Percentiles rank a stretch among this genome's conserved stretches.
These are phyloP conservation scores for Galeruca laticollis DNA, from an alignment of 2,888 invertebrate genomes.

Conservation along the genomic window DNA sequence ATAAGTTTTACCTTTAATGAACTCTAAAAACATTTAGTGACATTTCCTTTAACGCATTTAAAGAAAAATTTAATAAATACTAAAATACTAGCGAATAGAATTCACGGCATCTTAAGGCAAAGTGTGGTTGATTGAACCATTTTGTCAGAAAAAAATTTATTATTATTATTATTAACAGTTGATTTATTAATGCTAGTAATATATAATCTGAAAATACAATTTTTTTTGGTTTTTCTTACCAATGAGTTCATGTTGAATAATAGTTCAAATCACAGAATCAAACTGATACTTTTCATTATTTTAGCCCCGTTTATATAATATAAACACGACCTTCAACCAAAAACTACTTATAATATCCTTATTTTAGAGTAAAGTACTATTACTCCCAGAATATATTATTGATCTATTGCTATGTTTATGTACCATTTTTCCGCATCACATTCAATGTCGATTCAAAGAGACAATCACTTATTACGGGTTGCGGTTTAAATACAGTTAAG, in stretches of 20 bases:
- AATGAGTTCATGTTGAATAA: conserved; percentile 11
- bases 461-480: background rate
- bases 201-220: background rate
- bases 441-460: background rate
- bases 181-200: no score
- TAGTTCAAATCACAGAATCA: background rate
- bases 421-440: background rate
- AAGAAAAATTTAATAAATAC: no score
- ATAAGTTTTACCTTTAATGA: no score
- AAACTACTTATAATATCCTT: background rate
- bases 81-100: no score
- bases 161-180: no score
- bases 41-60: no score
- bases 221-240: background rate
- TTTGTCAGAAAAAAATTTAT: no score
- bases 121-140: no score
- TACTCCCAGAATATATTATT: background rate
- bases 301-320: conserved; percentile 3
- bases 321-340: conserved; percentile 5
- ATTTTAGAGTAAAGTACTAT: background rate
- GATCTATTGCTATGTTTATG: background rate
- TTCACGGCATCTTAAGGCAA: no score
- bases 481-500: background rate
- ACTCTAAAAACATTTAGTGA: no score
- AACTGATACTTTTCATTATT: conserved; percentile 2